Conservation (phyloP, 2,888 invertebrate genomes). For the Abrostola triplasia region DNA sequence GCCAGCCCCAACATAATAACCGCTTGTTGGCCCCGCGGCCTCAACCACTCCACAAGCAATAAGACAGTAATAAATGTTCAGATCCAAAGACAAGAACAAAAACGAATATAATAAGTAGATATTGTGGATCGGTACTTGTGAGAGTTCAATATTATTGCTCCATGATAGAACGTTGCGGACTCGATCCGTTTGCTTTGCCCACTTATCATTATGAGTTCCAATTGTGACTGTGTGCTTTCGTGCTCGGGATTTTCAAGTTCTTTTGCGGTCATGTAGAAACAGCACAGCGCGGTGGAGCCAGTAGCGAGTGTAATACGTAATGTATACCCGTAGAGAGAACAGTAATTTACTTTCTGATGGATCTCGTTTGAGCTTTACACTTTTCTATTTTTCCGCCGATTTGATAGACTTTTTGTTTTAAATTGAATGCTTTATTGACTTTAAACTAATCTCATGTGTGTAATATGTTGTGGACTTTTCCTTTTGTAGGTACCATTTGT, state of each 20-base stretch:
- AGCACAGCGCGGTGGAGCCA: conserved; percentile 9
- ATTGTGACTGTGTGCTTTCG: conserved; percentile 58
- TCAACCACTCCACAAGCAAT: conserved; percentile 84
- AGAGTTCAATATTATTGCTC: conserved; percentile 81
- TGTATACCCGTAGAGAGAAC: background rate
- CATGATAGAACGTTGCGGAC: conserved; percentile 65
- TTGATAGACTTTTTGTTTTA: background rate
- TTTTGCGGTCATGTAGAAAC: conserved; percentile 31
- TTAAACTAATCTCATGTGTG: background rate
- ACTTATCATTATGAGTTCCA: conserved; percentile 66
- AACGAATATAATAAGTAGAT: conserved; percentile 84
- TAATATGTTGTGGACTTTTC: background rate
- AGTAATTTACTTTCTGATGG: background rate
- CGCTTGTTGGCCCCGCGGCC: conserved; percentile 82
- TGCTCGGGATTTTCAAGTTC: conserved; percentile 56
- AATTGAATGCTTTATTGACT: background rate
- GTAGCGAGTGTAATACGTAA: conserved; percentile 11
- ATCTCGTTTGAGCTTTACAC: background rate
- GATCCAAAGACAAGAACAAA: conserved; percentile 82
- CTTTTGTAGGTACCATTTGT: too few relatives aligned
- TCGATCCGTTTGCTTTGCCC: conserved; percentile 63
- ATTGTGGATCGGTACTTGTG: conserved; percentile 79
- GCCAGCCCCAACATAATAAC: conserved; percentile 86
- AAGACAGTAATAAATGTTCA: conserved; percentile 88
- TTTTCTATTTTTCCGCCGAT: background rate